These are phyloP conservation scores for Tinea pellionella DNA, from an alignment of 2,888 invertebrate species.

Conservation along the genomic window DNA sequence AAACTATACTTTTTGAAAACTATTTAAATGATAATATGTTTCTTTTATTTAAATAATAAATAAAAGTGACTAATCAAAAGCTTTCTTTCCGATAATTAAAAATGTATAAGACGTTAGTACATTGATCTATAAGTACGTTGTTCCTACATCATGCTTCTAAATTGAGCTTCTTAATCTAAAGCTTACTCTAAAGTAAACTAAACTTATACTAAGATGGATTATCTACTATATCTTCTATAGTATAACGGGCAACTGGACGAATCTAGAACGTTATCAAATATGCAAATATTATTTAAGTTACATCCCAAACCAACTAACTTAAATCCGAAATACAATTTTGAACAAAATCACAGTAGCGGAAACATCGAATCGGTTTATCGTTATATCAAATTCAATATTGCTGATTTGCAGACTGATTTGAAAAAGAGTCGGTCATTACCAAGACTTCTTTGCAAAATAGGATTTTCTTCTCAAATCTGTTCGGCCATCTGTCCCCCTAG, in stretches of 20 bases:
- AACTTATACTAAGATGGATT: too few species aligned
- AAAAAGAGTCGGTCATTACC: conserved; percentile 1
- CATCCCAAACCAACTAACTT: not conserved
- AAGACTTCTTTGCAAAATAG: conserved; percentile 32
- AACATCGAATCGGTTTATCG: conserved; percentile 6
- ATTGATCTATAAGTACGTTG: too few species aligned
- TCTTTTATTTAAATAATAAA: too few species aligned
- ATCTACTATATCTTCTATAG: too few species aligned
- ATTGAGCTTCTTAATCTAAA: too few species aligned
- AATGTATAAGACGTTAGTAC: too few species aligned
- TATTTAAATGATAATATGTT: too few species aligned
- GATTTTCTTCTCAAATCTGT: conserved; percentile 55
- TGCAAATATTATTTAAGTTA: not conserved
- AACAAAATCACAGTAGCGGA: not conserved
- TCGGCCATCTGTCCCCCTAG: conserved; percentile 31
- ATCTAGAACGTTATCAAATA: not conserved
- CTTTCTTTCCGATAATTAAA: too few species aligned
- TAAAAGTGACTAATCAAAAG: too few species aligned
- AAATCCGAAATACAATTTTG: not conserved
- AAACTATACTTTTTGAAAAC: too few species aligned
- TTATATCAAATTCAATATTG: conserved; percentile 8
- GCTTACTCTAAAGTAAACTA: too few species aligned
- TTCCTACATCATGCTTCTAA: too few species aligned
- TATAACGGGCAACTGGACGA: not conserved
- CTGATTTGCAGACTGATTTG: conserved; percentile 1